Percentiles rank a stretch among this genome's conserved stretches.
Evolutionary conservation across 2,113 vertebrate genomes (phyloP).

Genomic region (Actenoides lindsayi): DNA sequence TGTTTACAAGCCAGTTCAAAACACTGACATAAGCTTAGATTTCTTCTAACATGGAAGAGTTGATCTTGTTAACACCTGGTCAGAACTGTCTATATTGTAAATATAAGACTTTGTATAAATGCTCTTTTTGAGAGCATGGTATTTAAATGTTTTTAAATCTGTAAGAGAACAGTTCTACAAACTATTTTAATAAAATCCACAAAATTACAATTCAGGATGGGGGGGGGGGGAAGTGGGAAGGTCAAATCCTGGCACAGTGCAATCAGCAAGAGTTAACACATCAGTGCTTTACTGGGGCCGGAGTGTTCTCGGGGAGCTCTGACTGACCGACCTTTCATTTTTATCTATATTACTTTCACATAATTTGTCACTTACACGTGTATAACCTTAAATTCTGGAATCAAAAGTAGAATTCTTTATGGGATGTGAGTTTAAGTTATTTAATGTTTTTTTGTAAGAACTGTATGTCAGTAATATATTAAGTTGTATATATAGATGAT

Average conservation of each 20-base stretch:
- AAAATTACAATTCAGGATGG: background rate
- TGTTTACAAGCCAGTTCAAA: constrained; percentile 54
- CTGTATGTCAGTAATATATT: constrained; percentile 36
- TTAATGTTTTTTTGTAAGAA: constrained; percentile 58
- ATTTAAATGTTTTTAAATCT: constrained; percentile 74
- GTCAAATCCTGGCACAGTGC: background rate
- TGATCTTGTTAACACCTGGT: constrained; percentile 52
- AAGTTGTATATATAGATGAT: constrained; percentile 48
- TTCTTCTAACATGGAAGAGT: constrained; percentile 73
- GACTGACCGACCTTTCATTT: background rate
- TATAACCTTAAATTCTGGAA: background rate
- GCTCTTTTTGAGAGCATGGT: constrained; percentile 74
- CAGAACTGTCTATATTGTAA: constrained; percentile 71
- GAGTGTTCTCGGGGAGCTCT: background rate
- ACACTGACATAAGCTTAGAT: constrained; percentile 54
- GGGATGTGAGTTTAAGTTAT: constrained; percentile 49
- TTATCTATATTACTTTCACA: background rate
- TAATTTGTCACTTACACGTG: background rate
- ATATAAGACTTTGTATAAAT: constrained; percentile 68
- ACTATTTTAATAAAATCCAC: constrained; percentile 56
- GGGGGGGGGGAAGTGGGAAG: background rate
- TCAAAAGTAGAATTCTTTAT: constrained; percentile 53
- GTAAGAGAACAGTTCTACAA: constrained; percentile 61
- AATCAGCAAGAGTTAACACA: background rate
- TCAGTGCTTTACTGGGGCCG: background rate